Base-by-base conservation (phyloP, 2,888 invertebrate species). In the Pachydiplax longipennis region DNA sequence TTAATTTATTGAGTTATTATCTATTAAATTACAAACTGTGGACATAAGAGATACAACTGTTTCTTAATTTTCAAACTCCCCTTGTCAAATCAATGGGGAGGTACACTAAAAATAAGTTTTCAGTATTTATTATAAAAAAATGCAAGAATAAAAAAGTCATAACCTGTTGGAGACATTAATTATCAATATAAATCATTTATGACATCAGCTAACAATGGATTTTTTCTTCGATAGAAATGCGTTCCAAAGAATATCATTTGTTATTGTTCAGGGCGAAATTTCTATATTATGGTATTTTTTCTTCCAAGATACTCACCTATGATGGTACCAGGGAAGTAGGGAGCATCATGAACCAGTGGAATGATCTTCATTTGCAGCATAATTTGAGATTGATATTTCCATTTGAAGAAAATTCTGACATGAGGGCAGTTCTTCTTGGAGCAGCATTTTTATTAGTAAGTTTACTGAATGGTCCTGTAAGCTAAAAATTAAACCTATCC, bases 381-480 rank as follows among this genome's bases (percentile, higher is more conserved):
- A 96, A 96, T 90, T 96, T 98, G 91, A 96, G 96, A 90, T 94
- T 98, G 80, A 96, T 96, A 90, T 97, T 97, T 93, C 97, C 98
- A 0, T 95, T 96, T 92, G 93, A 94, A 0, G 96, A 97, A 87
- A 95, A 96, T 92, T 96, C 96, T 1, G 96, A 96, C 92, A 95
- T 97, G 91, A 98, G 98, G 93, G 97, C 98, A 0, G 94, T 97
- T 4, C 94, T 98, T 90, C 93, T 98, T 44, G 98, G 97, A 8
- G 96, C 97, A 83, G 96, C 97, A 0, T 98, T 98, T 94, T 95
- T 98, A 91, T 94, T 98, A 96, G 98, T 98, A 95, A 95, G 94
- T 93, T 44, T 91, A 44, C 10, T 44, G 44, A 44, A 90, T 40
- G 13, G 48, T 12, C 10, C 61, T 37, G 48, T 48, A 37, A 65